phyloP scores from a whole-genome alignment of 2,797 vertebrate species.

The Danio tinwini region DNA sequence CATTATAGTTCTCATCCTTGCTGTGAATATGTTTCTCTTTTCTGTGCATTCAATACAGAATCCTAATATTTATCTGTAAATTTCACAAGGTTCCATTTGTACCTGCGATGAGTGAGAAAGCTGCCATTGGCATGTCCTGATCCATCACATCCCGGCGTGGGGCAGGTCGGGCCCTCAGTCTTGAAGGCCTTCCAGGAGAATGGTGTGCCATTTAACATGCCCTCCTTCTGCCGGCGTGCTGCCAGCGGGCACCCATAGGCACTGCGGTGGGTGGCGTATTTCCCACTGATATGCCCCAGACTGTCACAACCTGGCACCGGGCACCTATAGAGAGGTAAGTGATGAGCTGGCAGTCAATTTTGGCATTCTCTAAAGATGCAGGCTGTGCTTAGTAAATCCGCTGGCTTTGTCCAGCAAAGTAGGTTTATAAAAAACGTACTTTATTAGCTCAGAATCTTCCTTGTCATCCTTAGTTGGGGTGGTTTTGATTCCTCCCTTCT shows the following conservation, averaged over 20 bases:
- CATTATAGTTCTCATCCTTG: no score
- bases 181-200: conserved; percentile 98
- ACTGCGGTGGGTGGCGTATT: conserved; percentile 97
- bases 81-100: conserved; percentile 35
- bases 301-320: conserved; percentile 97
- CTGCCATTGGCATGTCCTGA: conserved; percentile 97
- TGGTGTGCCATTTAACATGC: conserved; percentile 89
- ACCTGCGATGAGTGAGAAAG: conserved; percentile 98
- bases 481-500: conserved; percentile 93
- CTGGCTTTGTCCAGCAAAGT: background rate
- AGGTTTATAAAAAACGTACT: conserved; percentile 72
- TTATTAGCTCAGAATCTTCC: conserved; percentile 95
- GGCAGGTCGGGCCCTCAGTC: conserved; percentile 92
- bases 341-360: conserved; percentile 21
- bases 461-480: conserved; percentile 96
- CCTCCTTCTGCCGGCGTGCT: conserved; percentile 94
- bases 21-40: no score
- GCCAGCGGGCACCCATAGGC: conserved; percentile 96
- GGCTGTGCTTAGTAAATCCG: background rate
- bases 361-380: background rate
- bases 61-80: background rate
- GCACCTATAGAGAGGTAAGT: conserved; percentile 79
- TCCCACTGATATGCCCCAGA: conserved; percentile 97
- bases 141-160: conserved; percentile 94
- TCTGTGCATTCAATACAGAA: background rate